These are phyloP conservation scores for Tipula unca DNA, from an alignment of 2,888 invertebrate genomes.

Conservation along the genomic window DNA sequence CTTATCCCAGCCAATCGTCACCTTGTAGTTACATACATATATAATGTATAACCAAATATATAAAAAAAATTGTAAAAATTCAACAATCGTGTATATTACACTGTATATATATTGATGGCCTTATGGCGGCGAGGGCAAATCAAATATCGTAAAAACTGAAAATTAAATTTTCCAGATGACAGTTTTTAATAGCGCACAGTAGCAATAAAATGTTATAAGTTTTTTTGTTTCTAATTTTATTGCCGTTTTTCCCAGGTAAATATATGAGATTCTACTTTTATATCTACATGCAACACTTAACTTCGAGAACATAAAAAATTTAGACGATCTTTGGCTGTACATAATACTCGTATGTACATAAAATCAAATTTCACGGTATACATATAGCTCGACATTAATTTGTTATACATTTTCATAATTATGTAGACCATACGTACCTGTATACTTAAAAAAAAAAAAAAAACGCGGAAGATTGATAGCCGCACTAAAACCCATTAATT, in stretches of 20 bases:
- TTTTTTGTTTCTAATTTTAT: background rate
- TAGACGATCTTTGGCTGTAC: background rate
- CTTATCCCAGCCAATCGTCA: background rate
- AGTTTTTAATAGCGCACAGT: background rate
- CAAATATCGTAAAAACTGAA: background rate
- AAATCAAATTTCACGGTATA: background rate
- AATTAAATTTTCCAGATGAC: background rate
- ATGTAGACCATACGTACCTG: background rate
- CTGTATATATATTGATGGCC: background rate
- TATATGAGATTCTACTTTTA: background rate
- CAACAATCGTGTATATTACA: background rate
- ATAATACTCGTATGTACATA: too few species aligned
- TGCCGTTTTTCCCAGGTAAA: background rate
- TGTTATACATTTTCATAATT: background rate
- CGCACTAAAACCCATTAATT: background rate
- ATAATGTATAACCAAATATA: background rate
- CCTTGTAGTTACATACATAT: background rate
- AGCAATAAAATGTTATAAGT: background rate
- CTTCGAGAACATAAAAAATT: background rate
- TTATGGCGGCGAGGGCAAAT: background rate
- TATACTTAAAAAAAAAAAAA: background rate
- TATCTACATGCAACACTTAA: background rate
- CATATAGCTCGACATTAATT: background rate
- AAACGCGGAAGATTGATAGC: background rate
- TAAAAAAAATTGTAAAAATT: background rate